Percentiles rank a stretch among this genome's conserved stretches.
phyloP scores from a whole-genome alignment of 2,888 invertebrate species.

The Drosophila tanythrix region DNA sequence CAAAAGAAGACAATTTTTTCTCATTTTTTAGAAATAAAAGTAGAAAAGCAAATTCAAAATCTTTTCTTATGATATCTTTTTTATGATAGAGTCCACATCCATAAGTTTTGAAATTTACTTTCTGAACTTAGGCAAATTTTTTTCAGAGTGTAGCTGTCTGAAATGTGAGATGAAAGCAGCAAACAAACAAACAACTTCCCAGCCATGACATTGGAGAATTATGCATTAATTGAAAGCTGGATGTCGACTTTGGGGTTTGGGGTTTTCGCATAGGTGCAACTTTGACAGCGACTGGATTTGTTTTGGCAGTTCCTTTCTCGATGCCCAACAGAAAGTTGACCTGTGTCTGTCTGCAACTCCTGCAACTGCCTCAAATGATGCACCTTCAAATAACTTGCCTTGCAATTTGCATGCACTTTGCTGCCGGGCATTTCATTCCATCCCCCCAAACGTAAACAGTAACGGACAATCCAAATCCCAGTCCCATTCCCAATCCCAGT shows the following conservation, averaged over 20 bases:
- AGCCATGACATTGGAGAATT: conserved; percentile 75
- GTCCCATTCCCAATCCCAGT: neutral
- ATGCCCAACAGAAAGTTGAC: conserved; percentile 55
- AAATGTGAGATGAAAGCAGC: conserved; percentile 62
- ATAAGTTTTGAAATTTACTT: neutral
- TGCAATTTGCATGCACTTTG: conserved; percentile 55
- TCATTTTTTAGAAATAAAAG: too few relatives aligned
- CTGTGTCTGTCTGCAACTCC: conserved; percentile 25
- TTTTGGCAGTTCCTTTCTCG: conserved; percentile 55
- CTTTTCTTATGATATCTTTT: too few relatives aligned
- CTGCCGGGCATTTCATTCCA: conserved; percentile 53
- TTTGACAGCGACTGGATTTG: conserved; percentile 52
- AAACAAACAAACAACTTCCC: conserved; percentile 48
- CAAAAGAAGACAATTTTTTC: too few relatives aligned
- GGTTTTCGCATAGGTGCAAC: conserved; percentile 51
- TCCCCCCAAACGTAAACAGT: conserved; percentile 39
- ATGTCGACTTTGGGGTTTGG: conserved; percentile 42
- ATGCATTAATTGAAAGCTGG: conserved; percentile 79
- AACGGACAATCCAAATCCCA: conserved; percentile 5
- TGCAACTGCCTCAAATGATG: conserved; percentile 17
- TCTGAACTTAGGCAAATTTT: neutral
- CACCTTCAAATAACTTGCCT: conserved; percentile 13
- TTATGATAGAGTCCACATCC: too few relatives aligned
- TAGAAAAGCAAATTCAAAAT: too few relatives aligned
- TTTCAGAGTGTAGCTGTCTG: neutral